These are phyloP conservation scores for Ramphastos sulfuratus DNA, from an alignment of 2,113 vertebrate species.

Conservation along the genomic window DNA sequence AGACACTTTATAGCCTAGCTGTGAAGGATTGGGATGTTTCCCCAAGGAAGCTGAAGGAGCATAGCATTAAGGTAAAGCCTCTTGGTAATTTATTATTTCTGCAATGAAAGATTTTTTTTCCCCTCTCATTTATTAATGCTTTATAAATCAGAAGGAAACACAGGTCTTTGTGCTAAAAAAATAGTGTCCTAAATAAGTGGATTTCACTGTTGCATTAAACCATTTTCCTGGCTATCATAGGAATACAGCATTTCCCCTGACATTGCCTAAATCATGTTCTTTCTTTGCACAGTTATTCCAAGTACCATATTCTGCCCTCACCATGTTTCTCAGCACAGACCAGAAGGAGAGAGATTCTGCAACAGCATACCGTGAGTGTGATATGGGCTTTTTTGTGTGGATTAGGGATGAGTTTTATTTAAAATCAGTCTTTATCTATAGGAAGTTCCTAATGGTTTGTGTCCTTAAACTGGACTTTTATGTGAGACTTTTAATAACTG, in stretches of 20 bases:
- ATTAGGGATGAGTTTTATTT: background rate
- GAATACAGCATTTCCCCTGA: background rate
- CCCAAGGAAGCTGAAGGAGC: background rate
- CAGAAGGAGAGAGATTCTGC: constrained; percentile 92
- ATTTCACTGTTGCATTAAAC: background rate
- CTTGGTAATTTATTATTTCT: background rate
- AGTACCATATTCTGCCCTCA: constrained; percentile 94
- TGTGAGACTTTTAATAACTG: background rate
- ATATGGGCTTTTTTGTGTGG: background rate
- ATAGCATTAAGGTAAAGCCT: background rate
- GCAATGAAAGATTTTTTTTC: background rate
- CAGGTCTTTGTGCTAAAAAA: background rate
- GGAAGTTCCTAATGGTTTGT: background rate
- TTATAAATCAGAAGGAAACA: background rate
- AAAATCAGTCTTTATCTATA: background rate
- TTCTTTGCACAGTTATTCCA: constrained; percentile 85
- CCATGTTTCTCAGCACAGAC: constrained; percentile 93
- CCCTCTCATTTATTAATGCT: background rate
- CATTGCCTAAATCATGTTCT: background rate
- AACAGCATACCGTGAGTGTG: constrained; percentile 90
- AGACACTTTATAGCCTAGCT: background rate
- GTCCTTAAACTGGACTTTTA: background rate
- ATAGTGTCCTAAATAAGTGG: background rate
- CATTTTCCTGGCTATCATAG: background rate
- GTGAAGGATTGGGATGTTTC: background rate